These are phyloP conservation scores for Amphiprion percula DNA, from an alignment of 2,113 vertebrate species.

Conservation along the genomic window DNA sequence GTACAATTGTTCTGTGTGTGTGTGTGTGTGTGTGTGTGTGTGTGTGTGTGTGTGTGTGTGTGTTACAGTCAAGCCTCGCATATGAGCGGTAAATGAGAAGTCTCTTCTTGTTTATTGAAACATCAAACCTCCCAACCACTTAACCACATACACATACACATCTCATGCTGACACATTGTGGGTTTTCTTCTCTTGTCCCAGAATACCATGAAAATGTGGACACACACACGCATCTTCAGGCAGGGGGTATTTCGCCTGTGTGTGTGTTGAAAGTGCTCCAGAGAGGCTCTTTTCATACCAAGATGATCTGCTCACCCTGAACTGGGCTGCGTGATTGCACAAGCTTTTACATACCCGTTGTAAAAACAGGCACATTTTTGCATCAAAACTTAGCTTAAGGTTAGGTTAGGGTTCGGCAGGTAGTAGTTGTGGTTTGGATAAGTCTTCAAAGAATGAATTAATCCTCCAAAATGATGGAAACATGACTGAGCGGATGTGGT, in stretches of 20 bases:
- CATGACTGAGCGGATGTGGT: too few species aligned
- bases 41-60: slow-evolving; percentile 25
- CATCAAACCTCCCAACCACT: slow-evolving; percentile 39
- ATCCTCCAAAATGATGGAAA: too few species aligned
- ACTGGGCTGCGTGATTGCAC: slow-evolving; percentile 33
- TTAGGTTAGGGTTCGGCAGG: too few species aligned
- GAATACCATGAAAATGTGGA: slow-evolving; percentile 16
- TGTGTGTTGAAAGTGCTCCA: slow-evolving; percentile 57
- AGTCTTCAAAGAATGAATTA: too few species aligned
- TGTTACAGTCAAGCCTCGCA: slow-evolving; percentile 50
- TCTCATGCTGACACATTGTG: slow-evolving; percentile 34
- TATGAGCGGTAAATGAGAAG: slow-evolving; percentile 65
- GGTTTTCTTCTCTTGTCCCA: slow-evolving; percentile 29
- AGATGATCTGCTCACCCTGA: slow-evolving; percentile 55
- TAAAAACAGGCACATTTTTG: neutral
- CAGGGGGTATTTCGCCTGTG: slow-evolving; percentile 46
- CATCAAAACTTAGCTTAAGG: too few species aligned
- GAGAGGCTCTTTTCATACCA: slow-evolving; percentile 48
- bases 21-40: slow-evolving; percentile 41
- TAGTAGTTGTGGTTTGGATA: too few species aligned
- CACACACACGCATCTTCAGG: slow-evolving; percentile 37
- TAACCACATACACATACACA: slow-evolving; percentile 22
- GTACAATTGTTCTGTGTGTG: slow-evolving; percentile 48
- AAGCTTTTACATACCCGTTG: slow-evolving; percentile 13
- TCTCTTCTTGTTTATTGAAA: slow-evolving; percentile 65